These are phyloP conservation scores for Atopsyche davidsoni DNA, from an alignment of 1,140 invertebrate genomes.

Conservation along the genomic window DNA sequence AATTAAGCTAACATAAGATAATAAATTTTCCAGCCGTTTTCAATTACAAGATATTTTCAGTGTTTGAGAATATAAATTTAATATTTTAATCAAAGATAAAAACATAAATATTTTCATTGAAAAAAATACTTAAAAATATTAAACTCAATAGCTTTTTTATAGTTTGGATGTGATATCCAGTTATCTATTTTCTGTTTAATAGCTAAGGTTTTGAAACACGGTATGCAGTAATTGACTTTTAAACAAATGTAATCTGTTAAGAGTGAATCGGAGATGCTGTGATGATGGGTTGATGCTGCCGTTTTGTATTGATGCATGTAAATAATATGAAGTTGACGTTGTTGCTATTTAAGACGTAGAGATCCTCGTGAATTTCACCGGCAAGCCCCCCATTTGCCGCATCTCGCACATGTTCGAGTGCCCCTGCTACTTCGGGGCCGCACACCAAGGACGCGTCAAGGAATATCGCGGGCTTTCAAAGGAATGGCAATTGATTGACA, in stretches of 20 bases:
- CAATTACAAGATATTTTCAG: no score
- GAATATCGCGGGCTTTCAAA: slow-evolving; percentile 3
- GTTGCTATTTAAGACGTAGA: slow-evolving; percentile 35
- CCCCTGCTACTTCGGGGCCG: slow-evolving; percentile 46
- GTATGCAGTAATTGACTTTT: not conserved
- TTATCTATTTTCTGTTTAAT: not conserved
- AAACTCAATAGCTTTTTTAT: slow-evolving; percentile 13
- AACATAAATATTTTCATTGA: not conserved
- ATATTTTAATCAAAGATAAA: not conserved
- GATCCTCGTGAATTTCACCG: slow-evolving; percentile 32
- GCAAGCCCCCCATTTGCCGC: slow-evolving; percentile 37
- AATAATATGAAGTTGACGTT: slow-evolving; percentile 7
- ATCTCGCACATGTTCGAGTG: slow-evolving; percentile 43
- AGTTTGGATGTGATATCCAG: no score
- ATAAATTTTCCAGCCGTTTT: no score
- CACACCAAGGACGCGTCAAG: slow-evolving; percentile 6
- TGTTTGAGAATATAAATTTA: not conserved
- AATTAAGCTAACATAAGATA: no score
- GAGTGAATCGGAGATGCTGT: no score
- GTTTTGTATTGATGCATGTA: no score
- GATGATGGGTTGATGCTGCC: no score
- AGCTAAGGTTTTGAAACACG: not conserved
- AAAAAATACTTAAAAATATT: slow-evolving; percentile 2
- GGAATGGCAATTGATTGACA: slow-evolving; percentile 18
- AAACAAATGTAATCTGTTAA: not conserved